Percentiles rank a stretch among this genome's conserved stretches.
Conservation (phyloP, 2,113 vertebrate genomes). For the Hyaena hyaena region DNA sequence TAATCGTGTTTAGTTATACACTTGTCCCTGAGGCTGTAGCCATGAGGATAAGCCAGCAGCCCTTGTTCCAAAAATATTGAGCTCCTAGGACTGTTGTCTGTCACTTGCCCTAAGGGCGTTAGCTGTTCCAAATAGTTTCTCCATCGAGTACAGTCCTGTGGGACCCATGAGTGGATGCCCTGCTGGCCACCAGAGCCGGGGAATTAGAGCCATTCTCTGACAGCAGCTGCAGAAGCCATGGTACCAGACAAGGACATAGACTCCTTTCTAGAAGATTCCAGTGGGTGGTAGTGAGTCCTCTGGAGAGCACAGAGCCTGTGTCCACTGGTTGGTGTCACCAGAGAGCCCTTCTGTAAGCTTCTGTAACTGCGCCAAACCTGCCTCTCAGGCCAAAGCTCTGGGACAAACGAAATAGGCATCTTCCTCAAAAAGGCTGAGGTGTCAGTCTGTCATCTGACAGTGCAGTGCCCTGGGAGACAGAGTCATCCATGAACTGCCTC, state of each 20-base stretch:
- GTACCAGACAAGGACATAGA: background rate
- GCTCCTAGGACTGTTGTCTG: background rate
- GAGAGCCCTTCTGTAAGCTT: background rate
- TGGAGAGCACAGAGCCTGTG: background rate
- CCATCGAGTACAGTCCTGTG: background rate
- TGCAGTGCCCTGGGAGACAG: background rate
- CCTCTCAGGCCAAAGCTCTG: background rate
- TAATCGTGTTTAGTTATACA: background rate
- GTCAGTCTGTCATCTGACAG: fast-evolving
- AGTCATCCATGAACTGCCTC: background rate
- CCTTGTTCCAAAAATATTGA: background rate
- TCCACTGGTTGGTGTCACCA: background rate
- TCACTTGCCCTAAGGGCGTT: background rate
- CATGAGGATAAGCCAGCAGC: background rate
- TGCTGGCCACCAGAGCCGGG: background rate
- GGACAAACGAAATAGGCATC: background rate
- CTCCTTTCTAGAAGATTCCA: background rate
- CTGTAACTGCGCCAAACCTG: background rate
- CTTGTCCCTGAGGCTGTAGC: background rate
- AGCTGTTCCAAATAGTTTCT: background rate
- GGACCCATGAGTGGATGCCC: background rate
- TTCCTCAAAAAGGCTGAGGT: background rate
- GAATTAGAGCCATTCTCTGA: background rate
- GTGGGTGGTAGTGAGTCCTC: fast-evolving
- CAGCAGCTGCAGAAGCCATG: background rate